Percentiles rank a stretch among this genome's conserved stretches.
Evolutionary conservation across 2,113 vertebrate species (phyloP).

Genomic region (Sapayoa aenigma): DNA sequence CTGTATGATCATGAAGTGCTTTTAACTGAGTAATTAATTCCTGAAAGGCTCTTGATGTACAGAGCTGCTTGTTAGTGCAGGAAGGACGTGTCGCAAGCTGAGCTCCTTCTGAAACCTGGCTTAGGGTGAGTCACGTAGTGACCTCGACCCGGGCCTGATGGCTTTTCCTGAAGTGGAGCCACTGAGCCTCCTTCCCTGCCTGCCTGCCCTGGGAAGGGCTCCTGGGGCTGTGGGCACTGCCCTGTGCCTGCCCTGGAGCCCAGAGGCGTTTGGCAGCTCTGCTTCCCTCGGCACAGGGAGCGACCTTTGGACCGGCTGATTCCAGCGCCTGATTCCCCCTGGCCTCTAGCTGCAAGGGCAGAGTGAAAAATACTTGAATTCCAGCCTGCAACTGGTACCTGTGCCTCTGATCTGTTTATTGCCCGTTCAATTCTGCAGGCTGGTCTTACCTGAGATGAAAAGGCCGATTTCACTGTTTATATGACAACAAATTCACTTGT

Average conservation of each 20-base stretch:
- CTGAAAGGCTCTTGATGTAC: not conserved
- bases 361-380: not conserved
- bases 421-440: not conserved
- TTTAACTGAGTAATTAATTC: not conserved
- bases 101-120: not conserved
- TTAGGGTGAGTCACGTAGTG: not conserved
- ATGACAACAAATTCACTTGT: fast-evolving
- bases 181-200: not conserved
- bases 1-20: not conserved
- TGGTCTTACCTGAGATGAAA: not conserved
- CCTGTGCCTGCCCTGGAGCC: not conserved
- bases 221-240: not conserved
- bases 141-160: not conserved
- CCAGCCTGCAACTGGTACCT: not conserved
- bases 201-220: not conserved
- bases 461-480: not conserved
- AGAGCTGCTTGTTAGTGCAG: not conserved
- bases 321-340: not conserved
- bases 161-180: not conserved
- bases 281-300: fast-evolving
- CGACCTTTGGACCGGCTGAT: not conserved
- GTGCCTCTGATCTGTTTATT: not conserved
- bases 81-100: not conserved
- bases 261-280: fast-evolving
- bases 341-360: not conserved